phyloP scores from a whole-genome alignment of 2,888 invertebrate species.

The Lathronympha strigana region DNA sequence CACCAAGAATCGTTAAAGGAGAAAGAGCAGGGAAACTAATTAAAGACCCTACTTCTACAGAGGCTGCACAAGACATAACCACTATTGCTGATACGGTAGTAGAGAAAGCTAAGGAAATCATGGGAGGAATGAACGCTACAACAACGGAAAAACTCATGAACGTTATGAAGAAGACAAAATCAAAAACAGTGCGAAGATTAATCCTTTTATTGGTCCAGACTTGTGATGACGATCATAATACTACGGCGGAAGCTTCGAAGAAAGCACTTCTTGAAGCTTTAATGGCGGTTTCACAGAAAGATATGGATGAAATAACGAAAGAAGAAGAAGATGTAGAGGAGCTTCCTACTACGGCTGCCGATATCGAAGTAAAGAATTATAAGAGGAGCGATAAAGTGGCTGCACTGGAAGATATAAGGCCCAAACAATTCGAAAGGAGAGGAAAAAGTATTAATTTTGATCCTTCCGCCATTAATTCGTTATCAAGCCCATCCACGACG shows the following conservation, averaged over 20 bases:
- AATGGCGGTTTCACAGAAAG: conserved; percentile 85
- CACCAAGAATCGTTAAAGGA: conserved; percentile 57
- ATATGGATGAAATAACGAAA: conserved; percentile 78
- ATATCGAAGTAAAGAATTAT: conserved; percentile 56
- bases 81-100: conserved; percentile 87
- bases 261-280: conserved; percentile 88
- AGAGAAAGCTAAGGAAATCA: conserved; percentile 89
- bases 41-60: conserved; percentile 71
- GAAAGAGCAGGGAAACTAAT: conserved; percentile 68
- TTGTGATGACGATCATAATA: conserved; percentile 89
- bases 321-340: conserved; percentile 68
- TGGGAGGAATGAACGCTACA: conserved; percentile 89
- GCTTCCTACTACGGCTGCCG: conserved; percentile 55
- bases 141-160: conserved; percentile 89
- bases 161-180: conserved; percentile 92
- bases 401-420: conserved; percentile 55
- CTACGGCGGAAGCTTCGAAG: conserved; percentile 88
- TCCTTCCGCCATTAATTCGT: conserved; percentile 69
- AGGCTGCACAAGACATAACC: conserved; percentile 84
- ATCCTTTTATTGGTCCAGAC: conserved; percentile 91
- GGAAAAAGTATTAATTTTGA: conserved; percentile 69
- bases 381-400: conserved; percentile 58
- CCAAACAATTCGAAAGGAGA: conserved; percentile 58
- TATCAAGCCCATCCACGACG: conserved; percentile 68
- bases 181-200: conserved; percentile 89